Evolutionary conservation across 2,888 invertebrate genomes (phyloP).

Genomic region (Acronicta aceris): DNA sequence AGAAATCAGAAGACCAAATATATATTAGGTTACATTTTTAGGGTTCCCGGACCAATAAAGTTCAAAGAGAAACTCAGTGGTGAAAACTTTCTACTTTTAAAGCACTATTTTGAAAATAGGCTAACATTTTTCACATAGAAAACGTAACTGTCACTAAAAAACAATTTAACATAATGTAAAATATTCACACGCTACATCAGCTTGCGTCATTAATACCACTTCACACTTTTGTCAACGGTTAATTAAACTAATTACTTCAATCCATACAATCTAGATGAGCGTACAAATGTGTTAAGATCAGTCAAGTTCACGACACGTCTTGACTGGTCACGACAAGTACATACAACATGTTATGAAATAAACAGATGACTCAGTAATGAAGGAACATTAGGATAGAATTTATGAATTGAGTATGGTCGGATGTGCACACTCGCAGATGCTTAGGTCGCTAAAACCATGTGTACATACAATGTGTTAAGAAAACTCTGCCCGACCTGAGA

Average conservation of each 20-base stretch:
- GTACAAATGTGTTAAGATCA: conserved; percentile 76
- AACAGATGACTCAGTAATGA: conserved; percentile 76
- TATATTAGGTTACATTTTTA: too few species aligned
- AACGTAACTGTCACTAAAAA: conserved; percentile 18
- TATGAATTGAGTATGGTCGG: conserved; percentile 65
- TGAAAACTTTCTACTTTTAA: neutral
- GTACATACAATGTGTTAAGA: neutral
- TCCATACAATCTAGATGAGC: conserved; percentile 74
- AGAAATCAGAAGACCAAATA: too few species aligned
- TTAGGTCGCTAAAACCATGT: conserved; percentile 6
- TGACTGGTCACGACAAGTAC: conserved; percentile 85
- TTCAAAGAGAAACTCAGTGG: too few species aligned
- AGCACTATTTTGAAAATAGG: neutral
- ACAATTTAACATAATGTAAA: conserved; percentile 24
- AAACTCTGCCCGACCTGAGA: too few species aligned
- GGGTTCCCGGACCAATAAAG: too few species aligned
- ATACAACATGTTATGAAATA: conserved; percentile 76
- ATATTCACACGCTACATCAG: conserved; percentile 64
- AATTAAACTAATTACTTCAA: conserved; percentile 77
- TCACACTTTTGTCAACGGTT: conserved; percentile 67
- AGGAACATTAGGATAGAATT: conserved; percentile 76
- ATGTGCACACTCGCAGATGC: conserved; percentile 26
- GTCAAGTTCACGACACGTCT: conserved; percentile 83
- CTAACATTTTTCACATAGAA: neutral
- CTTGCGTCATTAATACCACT: conserved; percentile 62